Evolutionary conservation across 1,140 invertebrate genomes (phyloP).

Genomic region (Hormaphis cornu): DNA sequence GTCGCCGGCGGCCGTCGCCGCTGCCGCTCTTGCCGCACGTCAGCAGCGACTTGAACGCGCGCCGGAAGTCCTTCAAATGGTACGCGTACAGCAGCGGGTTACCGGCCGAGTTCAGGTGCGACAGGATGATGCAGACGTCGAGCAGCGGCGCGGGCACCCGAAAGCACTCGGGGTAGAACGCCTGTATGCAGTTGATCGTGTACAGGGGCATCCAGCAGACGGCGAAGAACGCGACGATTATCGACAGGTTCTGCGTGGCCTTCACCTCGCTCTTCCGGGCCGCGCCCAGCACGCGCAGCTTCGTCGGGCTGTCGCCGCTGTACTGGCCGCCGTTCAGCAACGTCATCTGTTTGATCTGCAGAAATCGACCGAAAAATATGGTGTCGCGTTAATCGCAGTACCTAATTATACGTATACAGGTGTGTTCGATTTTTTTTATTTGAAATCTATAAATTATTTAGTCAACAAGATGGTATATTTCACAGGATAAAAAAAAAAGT

Average conservation of each 20-base stretch:
- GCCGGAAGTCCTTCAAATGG: slow-evolving; percentile 74
- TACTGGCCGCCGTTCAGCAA: slow-evolving; percentile 48
- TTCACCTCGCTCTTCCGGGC: slow-evolving; percentile 78
- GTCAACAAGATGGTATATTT: no score
- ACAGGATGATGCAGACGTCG: slow-evolving; percentile 74
- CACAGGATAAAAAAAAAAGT: no score
- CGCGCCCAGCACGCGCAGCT: slow-evolving; percentile 66
- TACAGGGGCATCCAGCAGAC: slow-evolving; percentile 87
- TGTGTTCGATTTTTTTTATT: no score
- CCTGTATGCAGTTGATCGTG: slow-evolving; percentile 79
- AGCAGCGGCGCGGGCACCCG: slow-evolving; percentile 58
- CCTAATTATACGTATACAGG: slow-evolving; percentile 38
- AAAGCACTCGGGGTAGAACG: slow-evolving; percentile 60
- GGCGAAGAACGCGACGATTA: slow-evolving; percentile 85
- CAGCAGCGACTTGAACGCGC: slow-evolving; percentile 47
- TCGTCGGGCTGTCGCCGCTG: slow-evolving; percentile 43
- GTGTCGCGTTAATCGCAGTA: neutral
- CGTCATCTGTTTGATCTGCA: slow-evolving; percentile 50
- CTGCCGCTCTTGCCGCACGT: slow-evolving; percentile 16
- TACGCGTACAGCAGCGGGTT: slow-evolving; percentile 84
- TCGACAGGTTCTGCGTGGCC: slow-evolving; percentile 79
- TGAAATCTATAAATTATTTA: no score
- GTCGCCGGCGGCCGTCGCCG: neutral
- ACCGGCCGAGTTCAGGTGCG: slow-evolving; percentile 78
- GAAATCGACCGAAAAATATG: slow-evolving; percentile 31